Evolutionary conservation across 2,113 vertebrate species (phyloP).

Genomic region (Gopherus flavomarginatus): DNA sequence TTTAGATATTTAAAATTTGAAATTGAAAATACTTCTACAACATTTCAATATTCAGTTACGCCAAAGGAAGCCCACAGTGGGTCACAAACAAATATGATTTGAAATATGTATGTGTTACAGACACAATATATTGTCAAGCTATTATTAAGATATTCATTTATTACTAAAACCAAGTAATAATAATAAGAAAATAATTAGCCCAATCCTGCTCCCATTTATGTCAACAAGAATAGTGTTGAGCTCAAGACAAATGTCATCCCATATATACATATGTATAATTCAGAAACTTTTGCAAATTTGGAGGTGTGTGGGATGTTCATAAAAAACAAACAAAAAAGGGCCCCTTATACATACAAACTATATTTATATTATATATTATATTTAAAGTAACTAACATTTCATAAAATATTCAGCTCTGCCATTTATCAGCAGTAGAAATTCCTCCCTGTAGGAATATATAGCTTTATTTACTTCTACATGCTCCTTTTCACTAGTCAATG

Average conservation of each 20-base stretch:
- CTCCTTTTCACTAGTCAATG: rapidly evolving
- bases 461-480: neutral
- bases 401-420: neutral
- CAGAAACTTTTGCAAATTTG: neutral
- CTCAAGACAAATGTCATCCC: neutral
- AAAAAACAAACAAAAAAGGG: neutral
- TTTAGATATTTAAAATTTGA: neutral
- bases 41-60: neutral
- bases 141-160: neutral
- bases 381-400: neutral
- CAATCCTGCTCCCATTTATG: neutral
- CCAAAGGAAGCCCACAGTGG: neutral
- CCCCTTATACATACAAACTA: neutral
- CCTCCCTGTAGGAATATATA: neutral
- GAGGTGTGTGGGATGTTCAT: neutral
- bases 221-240: neutral
- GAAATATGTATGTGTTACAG: neutral
- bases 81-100: rapidly evolving
- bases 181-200: neutral
- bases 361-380: neutral
- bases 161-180: neutral
- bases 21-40: neutral
- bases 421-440: neutral
- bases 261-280: neutral
- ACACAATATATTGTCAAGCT: neutral